Conservation (phyloP, 1,140 invertebrate species). For the Hestina assimilis region DNA sequence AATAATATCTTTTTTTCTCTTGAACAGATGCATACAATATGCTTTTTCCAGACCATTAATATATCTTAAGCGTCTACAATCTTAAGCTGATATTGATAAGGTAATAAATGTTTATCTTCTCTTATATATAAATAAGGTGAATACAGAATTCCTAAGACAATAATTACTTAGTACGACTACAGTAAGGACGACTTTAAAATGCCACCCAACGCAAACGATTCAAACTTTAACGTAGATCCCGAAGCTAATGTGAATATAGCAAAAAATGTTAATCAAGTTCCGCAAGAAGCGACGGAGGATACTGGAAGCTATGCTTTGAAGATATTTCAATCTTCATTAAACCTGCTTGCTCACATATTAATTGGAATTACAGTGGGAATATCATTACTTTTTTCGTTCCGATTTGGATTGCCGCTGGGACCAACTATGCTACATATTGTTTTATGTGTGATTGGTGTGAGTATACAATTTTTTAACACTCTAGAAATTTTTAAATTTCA, state of each 20-base stretch:
- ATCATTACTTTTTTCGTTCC: slow-evolving; percentile 33
- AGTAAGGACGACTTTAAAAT: not conserved
- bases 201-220: slow-evolving; percentile 10
- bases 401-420: slow-evolving; percentile 31
- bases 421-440: slow-evolving; percentile 41
- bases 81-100: slow-evolving; percentile 13
- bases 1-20: not conserved
- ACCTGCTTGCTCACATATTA: slow-evolving; percentile 43
- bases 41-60: not conserved
- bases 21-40: not conserved
- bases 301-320: slow-evolving; percentile 21
- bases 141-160: not conserved
- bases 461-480: slow-evolving; percentile 17
- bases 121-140: slow-evolving; percentile 13
- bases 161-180: not conserved
- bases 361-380: slow-evolving; percentile 41
- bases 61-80: not conserved
- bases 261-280: not conserved
- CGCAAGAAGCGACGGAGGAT: not conserved
- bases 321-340: slow-evolving; percentile 40
- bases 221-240: not conserved
- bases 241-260: not conserved
- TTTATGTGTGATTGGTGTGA: slow-evolving; percentile 55
- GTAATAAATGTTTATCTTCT: slow-evolving; percentile 8
- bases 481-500: too few relatives aligned